Base-by-base conservation (phyloP, 2,888 invertebrate species). In the Hypolimnas misippus region DNA sequence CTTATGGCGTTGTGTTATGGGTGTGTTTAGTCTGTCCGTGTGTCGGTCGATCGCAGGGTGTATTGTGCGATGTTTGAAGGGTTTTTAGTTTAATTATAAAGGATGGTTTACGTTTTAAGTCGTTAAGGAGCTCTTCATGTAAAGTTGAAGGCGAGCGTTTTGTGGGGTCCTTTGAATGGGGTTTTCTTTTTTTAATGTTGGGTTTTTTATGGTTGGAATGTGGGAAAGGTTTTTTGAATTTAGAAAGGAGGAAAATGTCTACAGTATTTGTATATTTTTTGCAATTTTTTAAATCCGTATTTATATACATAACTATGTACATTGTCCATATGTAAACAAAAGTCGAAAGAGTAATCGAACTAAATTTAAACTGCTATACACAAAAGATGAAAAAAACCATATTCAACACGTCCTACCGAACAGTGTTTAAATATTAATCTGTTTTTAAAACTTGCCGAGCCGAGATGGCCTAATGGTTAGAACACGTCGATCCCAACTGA, bases 31-130 rank as follows among this genome's bases (percentile, higher is more conserved):
- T 51, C 2, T 57, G 35, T n/a, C 10, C 46, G 12, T 59, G 8
- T 8, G 3, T 19, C 33, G 4, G 25, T 33, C 33, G 25, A n/a
- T 31, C 19, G 44, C 25, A 8, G 4, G 8, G 19, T 8, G 17
- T n/a, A 38, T 38, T 19, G 31, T 60, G 55, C 42, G 10, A 16
- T 19, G 40, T 38, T 63, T 52, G 46, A 55, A 61, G 60, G 40
- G 57, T 57, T 60, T 63, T 63, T 61, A 66, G 66, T 63, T 65
- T 67, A 67, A 67, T 67, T 67, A 65, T 65, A 57, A 67, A 61
- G 67, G 65, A 60, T 65, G 60, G 62, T 61, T 65, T 63, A 57
- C 59, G 62, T 52, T 46, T 49, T 65, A 42, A 19, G 50, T 63
- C 60, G 63, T 66, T 63, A 61, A 63, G 60, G 51, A 63, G 31